Evolutionary conservation across 2,888 invertebrate genomes (phyloP).

Genomic region (Cepaea hortensis): DNA sequence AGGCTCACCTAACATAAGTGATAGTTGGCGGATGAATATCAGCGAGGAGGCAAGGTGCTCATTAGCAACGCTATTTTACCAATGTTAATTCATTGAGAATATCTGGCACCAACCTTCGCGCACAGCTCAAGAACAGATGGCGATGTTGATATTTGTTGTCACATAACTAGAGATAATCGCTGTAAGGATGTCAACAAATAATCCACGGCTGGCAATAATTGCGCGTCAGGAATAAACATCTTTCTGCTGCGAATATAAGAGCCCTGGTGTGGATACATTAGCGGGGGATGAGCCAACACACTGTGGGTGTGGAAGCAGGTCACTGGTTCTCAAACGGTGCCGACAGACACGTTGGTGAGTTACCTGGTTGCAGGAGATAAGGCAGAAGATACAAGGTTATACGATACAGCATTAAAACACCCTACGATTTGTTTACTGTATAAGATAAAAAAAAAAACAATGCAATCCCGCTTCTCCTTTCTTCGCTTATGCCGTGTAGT

Average conservation of each 20-base stretch:
- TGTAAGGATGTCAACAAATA: not conserved
- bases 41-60: not conserved
- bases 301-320: not conserved
- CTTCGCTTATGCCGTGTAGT: too few relatives aligned
- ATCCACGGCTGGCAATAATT: not conserved
- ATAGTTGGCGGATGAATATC: too few relatives aligned
- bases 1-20: too few relatives aligned
- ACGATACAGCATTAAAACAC: too few relatives aligned
- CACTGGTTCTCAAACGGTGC: too few relatives aligned
- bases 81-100: not conserved
- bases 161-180: slow-evolving; percentile 1
- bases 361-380: too few relatives aligned
- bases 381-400: too few relatives aligned
- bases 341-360: too few relatives aligned
- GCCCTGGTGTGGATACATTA: not conserved
- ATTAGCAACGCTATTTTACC: slow-evolving; percentile 8
- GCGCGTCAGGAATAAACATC: not conserved
- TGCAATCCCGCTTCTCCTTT: too few relatives aligned
- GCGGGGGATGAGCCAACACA: not conserved
- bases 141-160: not conserved
- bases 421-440: too few relatives aligned
- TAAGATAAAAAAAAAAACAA: too few relatives aligned
- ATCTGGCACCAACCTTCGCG: not conserved
- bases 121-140: not conserved
- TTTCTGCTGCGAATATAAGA: not conserved